Evolutionary conservation across 2,797 vertebrate genomes (phyloP).

Genomic region (Etheostoma nigrum): DNA sequence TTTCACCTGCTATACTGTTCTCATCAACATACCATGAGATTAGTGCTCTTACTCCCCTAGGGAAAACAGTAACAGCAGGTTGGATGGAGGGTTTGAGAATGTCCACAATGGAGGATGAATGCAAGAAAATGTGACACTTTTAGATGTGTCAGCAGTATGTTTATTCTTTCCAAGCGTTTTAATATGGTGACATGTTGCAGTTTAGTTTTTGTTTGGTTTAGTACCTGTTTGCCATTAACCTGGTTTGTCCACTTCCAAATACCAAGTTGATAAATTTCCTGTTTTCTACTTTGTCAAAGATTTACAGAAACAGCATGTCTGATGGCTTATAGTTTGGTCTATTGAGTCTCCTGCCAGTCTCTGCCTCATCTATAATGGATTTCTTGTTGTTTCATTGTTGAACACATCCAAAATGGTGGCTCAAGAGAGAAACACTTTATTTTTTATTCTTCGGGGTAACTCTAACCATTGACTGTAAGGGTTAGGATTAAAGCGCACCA

Average conservation of each 20-base stretch:
- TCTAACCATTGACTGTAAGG: background rate
- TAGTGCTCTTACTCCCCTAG: background rate
- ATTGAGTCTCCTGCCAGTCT: background rate
- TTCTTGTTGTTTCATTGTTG: background rate
- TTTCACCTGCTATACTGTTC: background rate
- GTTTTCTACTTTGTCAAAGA: background rate
- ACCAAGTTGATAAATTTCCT: background rate
- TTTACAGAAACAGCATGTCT: background rate
- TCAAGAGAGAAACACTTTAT: background rate
- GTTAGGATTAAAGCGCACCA: background rate
- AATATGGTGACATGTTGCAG: background rate
- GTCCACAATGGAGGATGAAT: background rate
- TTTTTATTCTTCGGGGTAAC: background rate
- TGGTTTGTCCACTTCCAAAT: background rate
- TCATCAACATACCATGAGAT: background rate
- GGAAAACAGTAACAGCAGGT: background rate
- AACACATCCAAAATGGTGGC: background rate
- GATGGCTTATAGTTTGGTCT: background rate
- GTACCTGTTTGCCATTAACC: background rate
- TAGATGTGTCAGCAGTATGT: background rate
- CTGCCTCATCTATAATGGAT: background rate
- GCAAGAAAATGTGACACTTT: background rate
- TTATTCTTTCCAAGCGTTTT: background rate
- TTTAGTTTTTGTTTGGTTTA: background rate
- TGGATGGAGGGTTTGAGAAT: background rate